Evolutionary conservation across 2,888 invertebrate species (phyloP), one percentile per base, ranked within the genome.

Genomic region (Diplazon laetatorius): DNA sequence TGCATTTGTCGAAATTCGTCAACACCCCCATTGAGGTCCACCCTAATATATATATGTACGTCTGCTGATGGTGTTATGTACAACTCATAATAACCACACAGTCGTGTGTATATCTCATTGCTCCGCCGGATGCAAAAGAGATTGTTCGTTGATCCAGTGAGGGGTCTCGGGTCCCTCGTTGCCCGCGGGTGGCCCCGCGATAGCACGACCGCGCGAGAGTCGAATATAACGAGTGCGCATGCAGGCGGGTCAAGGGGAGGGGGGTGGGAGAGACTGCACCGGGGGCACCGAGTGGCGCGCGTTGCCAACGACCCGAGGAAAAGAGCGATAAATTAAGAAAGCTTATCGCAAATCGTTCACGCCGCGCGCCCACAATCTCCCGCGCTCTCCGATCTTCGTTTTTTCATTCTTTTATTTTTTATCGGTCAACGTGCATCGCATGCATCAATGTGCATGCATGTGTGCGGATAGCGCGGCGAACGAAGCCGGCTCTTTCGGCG

Each of bases 311-410:
- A 85, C 85, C 85, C 82, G 82, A 78, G 83, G 82, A 85, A 42
- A 87, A 84, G 84, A 85, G 85, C 86, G 86, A 89, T 88, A 88
- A 89, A 88, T 89, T 89, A 88, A 85, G 80, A 71, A 81, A 85
- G 83, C 88, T 89, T 90, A 90, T 89, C 89, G 86, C 70, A 77
- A 81, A 89, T 89, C 89, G 86, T 87, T 84, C 66, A 22, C 81
- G 85, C 82, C 68, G 80, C 78, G 82, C 80, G 76, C 30, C 30
- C 30, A 6, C 30, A 85, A 87, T 87, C 87, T 87, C 78, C 81
- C 65, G 81, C 76, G 73, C 69, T 14, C n/a, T 48, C 37, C n/a
- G 8, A 50, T 57, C 18, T 52, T 57, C 52, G 59, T 73, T 73
- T 55, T 60, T 59, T 25, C 71, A 60, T 30, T 71, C 76, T n/a